These are phyloP conservation scores for Porites cylindrica DNA, from an alignment of 92 coral and sea anemone genomes.

Conservation along the genomic window DNA sequence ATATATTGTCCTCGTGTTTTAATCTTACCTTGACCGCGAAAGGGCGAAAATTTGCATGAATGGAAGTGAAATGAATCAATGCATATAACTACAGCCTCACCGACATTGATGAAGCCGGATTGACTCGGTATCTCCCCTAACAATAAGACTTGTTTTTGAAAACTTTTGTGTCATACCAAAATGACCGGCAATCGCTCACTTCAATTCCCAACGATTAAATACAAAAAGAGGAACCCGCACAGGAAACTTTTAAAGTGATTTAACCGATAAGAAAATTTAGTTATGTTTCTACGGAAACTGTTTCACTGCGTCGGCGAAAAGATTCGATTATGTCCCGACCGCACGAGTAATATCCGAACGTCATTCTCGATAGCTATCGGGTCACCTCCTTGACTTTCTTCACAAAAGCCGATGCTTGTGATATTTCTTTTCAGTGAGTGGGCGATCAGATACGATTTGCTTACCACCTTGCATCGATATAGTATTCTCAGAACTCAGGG, in stretches of 20 bases:
- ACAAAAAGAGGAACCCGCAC: neutral
- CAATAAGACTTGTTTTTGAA: neutral
- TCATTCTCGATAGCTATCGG: constrained; percentile 4
- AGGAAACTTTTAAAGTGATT: constrained; percentile 8
- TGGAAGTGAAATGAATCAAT: neutral
- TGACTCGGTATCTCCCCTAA: neutral
- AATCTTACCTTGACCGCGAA: constrained; percentile 25
- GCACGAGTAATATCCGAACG: neutral
- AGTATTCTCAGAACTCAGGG: neutral
- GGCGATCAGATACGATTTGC: neutral
- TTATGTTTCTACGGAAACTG: constrained; percentile 23
- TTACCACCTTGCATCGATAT: neutral
- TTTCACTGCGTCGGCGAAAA: neutral
- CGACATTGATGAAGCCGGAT: neutral
- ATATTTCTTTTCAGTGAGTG: neutral
- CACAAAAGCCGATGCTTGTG: neutral
- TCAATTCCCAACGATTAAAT: neutral
- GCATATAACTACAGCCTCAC: neutral
- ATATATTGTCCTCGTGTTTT: neutral
- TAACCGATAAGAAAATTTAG: neutral
- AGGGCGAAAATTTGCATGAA: neutral
- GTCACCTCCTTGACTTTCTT: neutral
- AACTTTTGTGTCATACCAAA: neutral
- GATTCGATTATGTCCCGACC: neutral
- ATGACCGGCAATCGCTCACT: neutral